These are phyloP conservation scores for Metacarcinus magister DNA, from an alignment of 2,888 invertebrate genomes.

Conservation along the genomic window DNA sequence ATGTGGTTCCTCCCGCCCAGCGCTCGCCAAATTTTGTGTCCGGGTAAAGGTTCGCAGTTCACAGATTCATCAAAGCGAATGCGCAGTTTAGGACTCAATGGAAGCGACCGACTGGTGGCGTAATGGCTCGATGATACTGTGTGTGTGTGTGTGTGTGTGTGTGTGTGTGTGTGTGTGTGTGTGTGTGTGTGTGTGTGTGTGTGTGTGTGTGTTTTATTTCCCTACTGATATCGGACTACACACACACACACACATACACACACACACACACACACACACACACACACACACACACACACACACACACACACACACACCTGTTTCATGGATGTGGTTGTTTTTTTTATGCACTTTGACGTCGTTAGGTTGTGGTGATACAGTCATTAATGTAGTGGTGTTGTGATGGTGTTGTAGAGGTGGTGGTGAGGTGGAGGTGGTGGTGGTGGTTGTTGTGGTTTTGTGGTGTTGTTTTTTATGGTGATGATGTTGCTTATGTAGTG, in stretches of 20 bases:
- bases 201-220: not conserved
- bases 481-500: too few relatives aligned
- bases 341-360: too few relatives aligned
- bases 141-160: not conserved
- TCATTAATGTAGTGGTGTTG: too few relatives aligned
- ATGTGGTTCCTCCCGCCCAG: not conserved
- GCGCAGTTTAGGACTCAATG: not conserved
- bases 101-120: not conserved
- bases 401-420: too few relatives aligned
- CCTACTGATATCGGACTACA: too few relatives aligned
- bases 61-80: conserved; percentile 2
- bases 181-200: not conserved
- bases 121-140: too few relatives aligned
- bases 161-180: not conserved
- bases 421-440: too few relatives aligned
- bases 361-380: too few relatives aligned
- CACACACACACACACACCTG: not conserved
- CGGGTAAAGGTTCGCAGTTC: not conserved
- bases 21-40: not conserved
- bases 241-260: not conserved
- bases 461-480: too few relatives aligned
- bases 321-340: too few relatives aligned
- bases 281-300: not conserved
- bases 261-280: not conserved
- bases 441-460: too few relatives aligned